Base-by-base conservation (phyloP, 2,797 vertebrate species). In the Stomatorhinus walkeri region DNA sequence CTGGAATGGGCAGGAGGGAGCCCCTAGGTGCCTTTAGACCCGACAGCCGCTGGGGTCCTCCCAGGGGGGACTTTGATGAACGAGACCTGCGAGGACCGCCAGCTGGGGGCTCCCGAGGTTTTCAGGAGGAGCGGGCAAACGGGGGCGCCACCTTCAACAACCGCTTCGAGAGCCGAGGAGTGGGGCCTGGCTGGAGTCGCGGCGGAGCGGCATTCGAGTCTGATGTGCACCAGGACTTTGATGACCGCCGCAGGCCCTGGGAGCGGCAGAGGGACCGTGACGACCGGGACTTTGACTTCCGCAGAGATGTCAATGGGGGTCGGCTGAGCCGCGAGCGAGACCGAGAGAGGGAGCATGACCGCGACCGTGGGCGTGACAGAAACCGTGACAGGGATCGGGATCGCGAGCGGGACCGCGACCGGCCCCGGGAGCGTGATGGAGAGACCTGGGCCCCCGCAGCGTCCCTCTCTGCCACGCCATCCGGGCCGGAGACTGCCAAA, bases 241-340 rank as follows among this genome's bases (percentile, higher is more conserved):
- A 99, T 93, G 98, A 99, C 76, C 96, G 98, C 87, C 96, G 97
- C 92, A 97, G 97, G 90, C 97, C 96, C 19, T 99, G 98, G 98
- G 98, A 99, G 92, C 96, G 98, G 90, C 97, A 99, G 88, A 97
- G 98, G 93, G 98, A 99, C 94, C 95, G 98, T 87, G 98, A 99
- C 90, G 98, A 99, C 94, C 95, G 98, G 94, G 98, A 98, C 94
- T 97, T 98, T 95, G 97, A 98, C 95, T 98, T 99, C 93, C 96
- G 97, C 92, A 95, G 97, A 93, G 98, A 99, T 92, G 94, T 99
- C 90, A 99, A 99, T 22, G 98, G 98, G 56, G 98, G 94, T 93
- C 96, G 98, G 51, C 97, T 97, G 93, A 96, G 96, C 93, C 96
- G 97, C 87, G 97, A 98, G 83, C 95, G 96, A 93, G 96, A 97